Percentiles rank a stretch among this genome's conserved stretches.
phyloP scores from a whole-genome alignment of 2,797 vertebrate genomes.

The Paramormyrops hopkinsi region DNA sequence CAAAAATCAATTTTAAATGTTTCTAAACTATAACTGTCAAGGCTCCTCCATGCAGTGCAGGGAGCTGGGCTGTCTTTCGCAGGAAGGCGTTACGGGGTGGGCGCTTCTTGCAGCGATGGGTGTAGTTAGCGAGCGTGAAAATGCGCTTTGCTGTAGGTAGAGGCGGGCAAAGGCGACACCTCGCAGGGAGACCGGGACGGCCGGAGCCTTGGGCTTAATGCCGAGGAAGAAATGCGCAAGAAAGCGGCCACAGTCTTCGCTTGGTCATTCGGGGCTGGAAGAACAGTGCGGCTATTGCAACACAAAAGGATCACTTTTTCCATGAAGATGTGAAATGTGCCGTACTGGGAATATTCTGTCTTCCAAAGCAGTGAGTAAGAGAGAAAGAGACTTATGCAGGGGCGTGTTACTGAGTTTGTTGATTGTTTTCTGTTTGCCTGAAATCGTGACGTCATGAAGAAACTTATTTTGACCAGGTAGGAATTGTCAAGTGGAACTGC shows the following conservation, averaged over 20 bases:
- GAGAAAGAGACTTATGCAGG: neutral
- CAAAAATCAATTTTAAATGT: neutral
- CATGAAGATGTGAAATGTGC: slow-evolving; percentile 38
- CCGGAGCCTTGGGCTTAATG: neutral
- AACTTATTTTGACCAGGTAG: neutral
- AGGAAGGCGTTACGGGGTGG: neutral
- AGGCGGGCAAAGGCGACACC: neutral
- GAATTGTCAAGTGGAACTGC: slow-evolving; percentile 5
- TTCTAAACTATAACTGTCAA: neutral
- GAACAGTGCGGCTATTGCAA: slow-evolving; percentile 23
- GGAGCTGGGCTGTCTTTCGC: neutral
- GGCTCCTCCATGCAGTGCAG: neutral
- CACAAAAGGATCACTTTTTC: slow-evolving; percentile 64
- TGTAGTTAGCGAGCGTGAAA: slow-evolving; percentile 20
- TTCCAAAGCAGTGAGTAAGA: neutral
- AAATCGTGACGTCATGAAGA: neutral
- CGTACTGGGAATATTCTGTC: slow-evolving; percentile 27
- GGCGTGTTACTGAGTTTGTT: neutral
- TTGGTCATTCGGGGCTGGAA: neutral
- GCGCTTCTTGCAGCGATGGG: slow-evolving; percentile 25
- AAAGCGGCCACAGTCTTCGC: neutral
- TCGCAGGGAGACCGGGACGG: neutral
- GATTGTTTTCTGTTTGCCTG: neutral
- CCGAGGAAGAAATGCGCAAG: neutral
- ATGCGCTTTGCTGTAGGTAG: slow-evolving; percentile 23